These are phyloP conservation scores for Martes flavigula DNA, from an alignment of 2,797 vertebrate genomes.

Conservation along the genomic window DNA sequence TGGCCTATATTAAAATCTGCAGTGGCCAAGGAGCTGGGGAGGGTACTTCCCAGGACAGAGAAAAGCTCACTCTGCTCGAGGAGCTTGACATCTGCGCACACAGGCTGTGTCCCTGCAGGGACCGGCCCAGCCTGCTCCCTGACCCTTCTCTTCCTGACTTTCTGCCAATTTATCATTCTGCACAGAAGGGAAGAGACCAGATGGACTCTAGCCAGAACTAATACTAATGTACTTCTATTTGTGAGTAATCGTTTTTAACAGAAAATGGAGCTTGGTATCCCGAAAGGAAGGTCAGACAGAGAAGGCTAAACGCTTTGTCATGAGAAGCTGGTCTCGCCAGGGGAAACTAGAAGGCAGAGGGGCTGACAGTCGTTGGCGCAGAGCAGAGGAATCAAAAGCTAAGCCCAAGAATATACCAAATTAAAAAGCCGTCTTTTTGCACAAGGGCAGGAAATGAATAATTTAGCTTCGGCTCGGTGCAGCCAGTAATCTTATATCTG, in stretches of 20 bases:
- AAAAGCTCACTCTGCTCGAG: background rate
- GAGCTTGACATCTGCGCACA: background rate
- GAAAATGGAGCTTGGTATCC: background rate
- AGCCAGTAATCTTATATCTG: background rate
- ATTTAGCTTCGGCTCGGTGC: too few species aligned
- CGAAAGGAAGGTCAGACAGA: background rate
- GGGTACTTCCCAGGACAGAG: background rate
- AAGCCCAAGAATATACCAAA: background rate
- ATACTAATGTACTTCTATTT: conserved; percentile 4
- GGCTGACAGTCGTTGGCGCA: background rate
- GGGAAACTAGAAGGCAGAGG: background rate
- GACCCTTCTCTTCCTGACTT: background rate
- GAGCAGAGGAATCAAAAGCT: background rate
- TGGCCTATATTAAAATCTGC: background rate
- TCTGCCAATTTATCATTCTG: background rate
- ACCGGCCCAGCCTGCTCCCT: rapidly evolving
- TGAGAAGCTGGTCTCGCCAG: background rate
- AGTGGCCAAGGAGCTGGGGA: background rate
- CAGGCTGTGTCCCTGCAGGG: background rate
- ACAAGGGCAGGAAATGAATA: background rate
- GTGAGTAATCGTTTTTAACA: background rate
- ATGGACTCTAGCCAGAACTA: background rate
- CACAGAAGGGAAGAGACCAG: background rate
- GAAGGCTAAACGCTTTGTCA: background rate
- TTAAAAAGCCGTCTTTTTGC: background rate